Percentiles rank a stretch among this genome's conserved stretches.
These are phyloP conservation scores for Stegostoma tigrinum DNA, from an alignment of 2,113 vertebrate genomes.

Conservation along the genomic window DNA sequence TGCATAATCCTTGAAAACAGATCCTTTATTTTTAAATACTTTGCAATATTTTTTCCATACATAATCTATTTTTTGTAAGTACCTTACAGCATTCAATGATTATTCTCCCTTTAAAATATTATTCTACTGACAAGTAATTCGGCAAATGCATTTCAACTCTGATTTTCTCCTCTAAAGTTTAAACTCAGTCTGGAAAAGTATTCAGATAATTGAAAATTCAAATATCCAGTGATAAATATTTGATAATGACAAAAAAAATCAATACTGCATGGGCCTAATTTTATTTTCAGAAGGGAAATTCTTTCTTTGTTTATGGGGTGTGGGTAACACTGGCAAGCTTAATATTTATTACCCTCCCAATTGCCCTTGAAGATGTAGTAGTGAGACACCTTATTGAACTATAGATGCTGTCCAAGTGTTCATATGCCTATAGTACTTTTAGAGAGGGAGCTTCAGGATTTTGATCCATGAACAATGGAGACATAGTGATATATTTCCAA, in stretches of 20 bases:
- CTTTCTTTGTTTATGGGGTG: background rate
- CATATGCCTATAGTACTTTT: background rate
- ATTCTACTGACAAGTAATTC: background rate
- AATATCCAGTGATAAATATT: background rate
- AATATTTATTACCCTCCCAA: background rate
- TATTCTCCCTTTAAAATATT: background rate
- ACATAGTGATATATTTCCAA: background rate
- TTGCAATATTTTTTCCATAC: constrained; percentile 17
- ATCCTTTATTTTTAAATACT: constrained; percentile 42
- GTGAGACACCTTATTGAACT: background rate
- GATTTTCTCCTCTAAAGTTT: background rate
- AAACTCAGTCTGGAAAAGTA: background rate
- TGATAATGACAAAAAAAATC: background rate
- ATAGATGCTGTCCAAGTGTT: background rate
- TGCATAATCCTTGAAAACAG: constrained; percentile 42
- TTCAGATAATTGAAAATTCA: background rate
- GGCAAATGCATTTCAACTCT: background rate
- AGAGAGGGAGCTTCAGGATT: background rate
- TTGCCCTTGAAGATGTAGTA: background rate
- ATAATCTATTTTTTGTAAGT: constrained; percentile 18
- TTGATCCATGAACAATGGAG: background rate
- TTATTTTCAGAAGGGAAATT: background rate
- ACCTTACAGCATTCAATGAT: background rate
- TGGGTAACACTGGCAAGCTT: background rate
- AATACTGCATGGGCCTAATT: background rate